A percentile compares a stretch with the other conserved stretches of the same genome.
These are phyloP conservation scores for Drosophila dives DNA, from an alignment of 2,888 invertebrate genomes.

Conservation along the genomic window DNA sequence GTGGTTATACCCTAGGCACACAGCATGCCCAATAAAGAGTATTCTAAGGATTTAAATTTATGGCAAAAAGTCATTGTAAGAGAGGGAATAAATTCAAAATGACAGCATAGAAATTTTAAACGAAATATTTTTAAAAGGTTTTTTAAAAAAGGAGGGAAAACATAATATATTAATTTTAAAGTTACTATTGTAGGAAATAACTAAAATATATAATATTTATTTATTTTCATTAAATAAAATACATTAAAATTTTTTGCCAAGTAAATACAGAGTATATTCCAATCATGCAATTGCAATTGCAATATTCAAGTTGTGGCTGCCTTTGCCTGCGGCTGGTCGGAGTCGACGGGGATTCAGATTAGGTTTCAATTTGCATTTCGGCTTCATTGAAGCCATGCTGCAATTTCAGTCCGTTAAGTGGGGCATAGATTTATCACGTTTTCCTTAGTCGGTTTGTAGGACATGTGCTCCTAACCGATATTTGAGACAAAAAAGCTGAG, in stretches of 20 bases:
- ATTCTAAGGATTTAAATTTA: not conserved
- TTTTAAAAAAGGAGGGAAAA: not conserved
- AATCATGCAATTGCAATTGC: not conserved
- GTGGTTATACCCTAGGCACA: conserved; percentile 32
- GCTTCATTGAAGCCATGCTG: conserved; percentile 72
- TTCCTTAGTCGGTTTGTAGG: conserved; percentile 78
- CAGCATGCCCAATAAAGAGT: not conserved
- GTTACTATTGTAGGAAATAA: too few species aligned
- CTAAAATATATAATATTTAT: too few species aligned
- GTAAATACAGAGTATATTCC: conserved; percentile 3
- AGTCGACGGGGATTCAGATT: conserved; percentile 60
- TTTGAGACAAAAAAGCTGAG: conserved; percentile 38
- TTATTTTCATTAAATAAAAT: too few species aligned
- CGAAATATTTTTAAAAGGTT: not conserved
- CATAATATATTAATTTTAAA: not conserved
- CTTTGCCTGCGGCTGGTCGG: conserved; percentile 20
- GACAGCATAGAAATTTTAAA: too few species aligned
- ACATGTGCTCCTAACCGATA: conserved; percentile 83
- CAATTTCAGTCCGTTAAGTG: conserved; percentile 67
- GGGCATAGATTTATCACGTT: conserved; percentile 76
- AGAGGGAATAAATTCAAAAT: not conserved
- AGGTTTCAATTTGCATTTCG: conserved; percentile 80
- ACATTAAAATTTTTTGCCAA: not conserved
- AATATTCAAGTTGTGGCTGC: conserved; percentile 2
- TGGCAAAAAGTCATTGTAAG: not conserved